Percentiles rank a stretch among this genome's conserved stretches.
Conservation (phyloP, 2,888 invertebrate species). For the Amblyjoppa proteus region DNA sequence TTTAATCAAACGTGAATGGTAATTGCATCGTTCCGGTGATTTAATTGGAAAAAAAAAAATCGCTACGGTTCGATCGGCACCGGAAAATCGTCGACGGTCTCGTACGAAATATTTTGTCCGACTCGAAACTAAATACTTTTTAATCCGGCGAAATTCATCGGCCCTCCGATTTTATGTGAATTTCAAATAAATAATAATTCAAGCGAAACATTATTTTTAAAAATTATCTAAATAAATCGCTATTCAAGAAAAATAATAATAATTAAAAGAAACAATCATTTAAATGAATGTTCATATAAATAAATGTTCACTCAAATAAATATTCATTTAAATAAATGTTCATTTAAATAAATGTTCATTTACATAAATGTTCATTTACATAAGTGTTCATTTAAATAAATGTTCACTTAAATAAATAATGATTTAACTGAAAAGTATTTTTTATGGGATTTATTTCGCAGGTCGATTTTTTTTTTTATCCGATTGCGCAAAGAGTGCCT, state of each 20-base stretch:
- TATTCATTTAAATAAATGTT: too few relatives aligned
- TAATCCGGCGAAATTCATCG: not conserved
- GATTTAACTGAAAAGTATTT: too few relatives aligned
- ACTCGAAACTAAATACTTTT: not conserved
- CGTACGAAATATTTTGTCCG: not conserved
- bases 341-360: too few relatives aligned
- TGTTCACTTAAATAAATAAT: too few relatives aligned
- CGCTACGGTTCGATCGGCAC: not conserved
- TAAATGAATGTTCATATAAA: too few relatives aligned
- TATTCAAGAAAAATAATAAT: too few relatives aligned
- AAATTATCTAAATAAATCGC: too few relatives aligned
- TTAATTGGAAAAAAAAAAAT: not conserved
- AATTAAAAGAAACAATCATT: too few relatives aligned
- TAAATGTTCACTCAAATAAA: too few relatives aligned
- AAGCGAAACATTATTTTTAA: not conserved
- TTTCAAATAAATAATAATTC: not conserved
- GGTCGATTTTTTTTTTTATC: not conserved
- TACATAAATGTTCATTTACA: too few relatives aligned
- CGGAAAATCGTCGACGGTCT: not conserved
- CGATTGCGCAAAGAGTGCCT: not conserved
- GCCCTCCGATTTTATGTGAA: not conserved
- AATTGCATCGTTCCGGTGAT: not conserved
- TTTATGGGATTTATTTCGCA: not conserved
- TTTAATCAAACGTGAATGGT: conserved; percentile 1
- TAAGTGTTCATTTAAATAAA: too few relatives aligned